A percentile compares a stretch with the other conserved stretches of the same genome.
These are phyloP conservation scores for Echinarachnius parma DNA, from an alignment of 53 echinoderm and acorn worm genomes.

Conservation along the genomic window DNA sequence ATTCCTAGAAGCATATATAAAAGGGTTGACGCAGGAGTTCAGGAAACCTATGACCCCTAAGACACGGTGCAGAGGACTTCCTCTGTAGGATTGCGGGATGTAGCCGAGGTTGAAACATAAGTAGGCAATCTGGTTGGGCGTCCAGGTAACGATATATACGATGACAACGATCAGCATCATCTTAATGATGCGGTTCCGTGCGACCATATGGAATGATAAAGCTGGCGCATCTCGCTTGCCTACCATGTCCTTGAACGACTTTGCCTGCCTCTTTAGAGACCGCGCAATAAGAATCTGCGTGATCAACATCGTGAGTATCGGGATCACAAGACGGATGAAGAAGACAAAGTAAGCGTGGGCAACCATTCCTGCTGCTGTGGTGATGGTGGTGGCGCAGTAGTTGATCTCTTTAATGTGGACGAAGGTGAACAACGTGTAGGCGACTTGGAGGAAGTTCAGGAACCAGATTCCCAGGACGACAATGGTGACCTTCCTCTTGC, in stretches of 20 bases:
- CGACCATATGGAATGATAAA: constrained; percentile 54
- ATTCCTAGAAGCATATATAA: constrained; percentile 59
- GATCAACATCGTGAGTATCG: constrained; percentile 55
- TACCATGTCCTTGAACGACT: constrained; percentile 31
- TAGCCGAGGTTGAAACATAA: constrained; percentile 57
- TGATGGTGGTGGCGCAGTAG: constrained; percentile 16
- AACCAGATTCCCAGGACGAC: constrained; percentile 16
- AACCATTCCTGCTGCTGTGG: neutral
- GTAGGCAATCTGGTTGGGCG: constrained; percentile 63
- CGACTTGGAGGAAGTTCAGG: neutral
- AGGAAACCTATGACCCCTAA: constrained; percentile 57
- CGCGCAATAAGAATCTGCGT: constrained; percentile 53
- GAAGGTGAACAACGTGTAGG: constrained; percentile 16
- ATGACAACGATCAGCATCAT: constrained; percentile 70
- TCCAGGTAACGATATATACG: constrained; percentile 66
- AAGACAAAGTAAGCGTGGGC: constrained; percentile 36
- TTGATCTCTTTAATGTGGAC: neutral
- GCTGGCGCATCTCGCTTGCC: neutral
- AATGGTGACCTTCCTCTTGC: constrained; percentile 8
- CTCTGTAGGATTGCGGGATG: constrained; percentile 40
- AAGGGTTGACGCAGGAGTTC: constrained; percentile 67
- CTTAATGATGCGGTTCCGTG: constrained; percentile 57
- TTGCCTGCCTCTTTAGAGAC: constrained; percentile 49
- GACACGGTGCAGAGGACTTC: constrained; percentile 50
- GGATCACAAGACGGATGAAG: constrained; percentile 55